Conservation (phyloP, 2,797 vertebrate species). For the Acomys russatus region DNA sequence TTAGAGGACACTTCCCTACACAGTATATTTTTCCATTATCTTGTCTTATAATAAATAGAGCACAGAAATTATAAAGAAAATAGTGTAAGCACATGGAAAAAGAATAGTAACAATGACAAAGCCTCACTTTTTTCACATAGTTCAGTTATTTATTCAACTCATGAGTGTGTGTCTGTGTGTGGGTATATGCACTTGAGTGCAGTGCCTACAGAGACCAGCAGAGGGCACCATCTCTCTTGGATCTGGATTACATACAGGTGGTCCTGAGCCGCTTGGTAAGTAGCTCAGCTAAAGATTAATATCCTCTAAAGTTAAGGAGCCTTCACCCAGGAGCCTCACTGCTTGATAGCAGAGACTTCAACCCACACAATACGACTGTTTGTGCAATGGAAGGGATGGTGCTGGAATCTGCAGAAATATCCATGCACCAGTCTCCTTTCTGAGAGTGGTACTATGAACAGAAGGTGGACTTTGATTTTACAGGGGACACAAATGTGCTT, state of each 20-base stretch:
- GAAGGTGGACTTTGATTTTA: neutral
- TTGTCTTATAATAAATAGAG: slow-evolving; percentile 8
- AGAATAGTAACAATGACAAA: neutral
- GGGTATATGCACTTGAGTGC: neutral
- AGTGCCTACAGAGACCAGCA: neutral
- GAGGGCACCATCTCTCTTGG: neutral
- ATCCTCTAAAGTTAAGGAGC: neutral
- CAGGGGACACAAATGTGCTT: neutral
- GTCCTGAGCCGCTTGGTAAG: neutral
- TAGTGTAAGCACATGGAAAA: neutral
- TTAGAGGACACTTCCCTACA: neutral
- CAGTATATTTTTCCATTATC: neutral
- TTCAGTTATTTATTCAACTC: neutral
- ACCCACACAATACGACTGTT: neutral
- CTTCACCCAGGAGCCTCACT: neutral
- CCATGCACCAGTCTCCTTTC: neutral
- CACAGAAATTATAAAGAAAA: slow-evolving; percentile 15
- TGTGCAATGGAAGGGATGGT: neutral
- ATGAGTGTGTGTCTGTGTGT: neutral
- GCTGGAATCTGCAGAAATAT: neutral
- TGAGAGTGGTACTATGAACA: neutral
- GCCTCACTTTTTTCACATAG: neutral
- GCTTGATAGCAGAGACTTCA: neutral
- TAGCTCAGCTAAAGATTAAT: neutral
- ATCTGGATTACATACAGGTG: neutral